Evolutionary conservation across 2,888 invertebrate genomes (phyloP), one percentile per base, ranked within the genome.

Genomic region (Candidula unifasciata): DNA sequence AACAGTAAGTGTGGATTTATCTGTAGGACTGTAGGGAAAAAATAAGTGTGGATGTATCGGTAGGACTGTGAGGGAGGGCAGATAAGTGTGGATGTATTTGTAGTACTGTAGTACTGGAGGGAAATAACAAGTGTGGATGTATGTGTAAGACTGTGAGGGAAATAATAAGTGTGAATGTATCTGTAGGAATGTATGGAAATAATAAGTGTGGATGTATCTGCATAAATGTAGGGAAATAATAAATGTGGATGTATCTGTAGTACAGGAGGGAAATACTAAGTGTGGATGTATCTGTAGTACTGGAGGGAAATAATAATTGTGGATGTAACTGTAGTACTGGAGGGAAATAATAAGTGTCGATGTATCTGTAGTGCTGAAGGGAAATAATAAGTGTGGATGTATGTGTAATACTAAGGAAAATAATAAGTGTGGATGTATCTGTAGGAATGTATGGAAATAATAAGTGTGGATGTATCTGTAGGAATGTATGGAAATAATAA

Each of bases 51-150:
- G 44, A 78, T 35, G 82, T 89, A 90, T 84, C 89, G 78, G 82
- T 90, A 89, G 0, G 89, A 87, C 24, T 89, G 86, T 89, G 89
- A 87, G 60, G 13, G 52, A 35, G 18, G 18, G n/a, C n/a, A n/a
- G 30, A 64, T 35, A 44, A 68, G 3, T 68, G 2, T 21, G 44
- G 44, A 13, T 44, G 0, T 10, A 44, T 13, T 18, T 60, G 44
- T n/a, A 60, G n/a, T 13, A 24, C n/a, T 21, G n/a, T n/a, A n/a
- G 60, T 2, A 60, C 60, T 10, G 24, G 3, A 10, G 18, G n/a
- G 5, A 3, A 60, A 16, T n/a, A 60, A 60, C 60, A 16, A 60
- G 3, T 60, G 60, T 44, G 44, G 44, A 10, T 44, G 44, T 6
- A 44, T 10, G 10, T 44, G 44, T 44, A 44, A 6, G 44, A 44